A percentile compares a stretch with the other conserved stretches of the same genome.
Evolutionary conservation across 1,140 invertebrate species (phyloP).

Genomic region (Aphis craccivora): DNA sequence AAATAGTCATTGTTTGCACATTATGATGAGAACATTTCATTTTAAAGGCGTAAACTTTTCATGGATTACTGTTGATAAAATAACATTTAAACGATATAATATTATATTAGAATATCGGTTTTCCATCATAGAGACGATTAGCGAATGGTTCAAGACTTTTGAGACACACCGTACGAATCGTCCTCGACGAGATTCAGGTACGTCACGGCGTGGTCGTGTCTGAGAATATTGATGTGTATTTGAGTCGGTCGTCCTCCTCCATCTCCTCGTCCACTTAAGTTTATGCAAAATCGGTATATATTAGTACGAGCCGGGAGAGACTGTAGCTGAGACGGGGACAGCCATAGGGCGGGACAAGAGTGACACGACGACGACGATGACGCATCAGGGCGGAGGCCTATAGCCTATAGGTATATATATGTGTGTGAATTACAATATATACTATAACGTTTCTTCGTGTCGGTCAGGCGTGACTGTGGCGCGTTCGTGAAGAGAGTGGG

Average conservation of each 20-base stretch:
- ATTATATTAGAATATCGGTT: neutral
- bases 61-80: neutral
- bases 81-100: neutral
- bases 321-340: neutral
- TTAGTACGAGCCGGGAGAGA: neutral
- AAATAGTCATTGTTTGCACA: too few species aligned
- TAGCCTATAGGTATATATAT: neutral
- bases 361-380: neutral
- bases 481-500: neutral
- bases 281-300: neutral
- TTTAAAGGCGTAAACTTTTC: neutral
- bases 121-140: neutral
- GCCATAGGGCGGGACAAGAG: neutral
- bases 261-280: neutral
- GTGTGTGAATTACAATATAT: neutral
- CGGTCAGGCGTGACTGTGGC: conserved; percentile 26
- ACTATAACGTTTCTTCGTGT: neutral
- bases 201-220: neutral
- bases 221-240: neutral
- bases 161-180: neutral
- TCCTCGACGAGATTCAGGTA: neutral
- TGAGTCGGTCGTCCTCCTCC: neutral
- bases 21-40: neutral
- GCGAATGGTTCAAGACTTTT: neutral
- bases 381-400: neutral